Base-by-base conservation (phyloP, 2,888 invertebrate species). In the Crossocerus cetratus region DNA sequence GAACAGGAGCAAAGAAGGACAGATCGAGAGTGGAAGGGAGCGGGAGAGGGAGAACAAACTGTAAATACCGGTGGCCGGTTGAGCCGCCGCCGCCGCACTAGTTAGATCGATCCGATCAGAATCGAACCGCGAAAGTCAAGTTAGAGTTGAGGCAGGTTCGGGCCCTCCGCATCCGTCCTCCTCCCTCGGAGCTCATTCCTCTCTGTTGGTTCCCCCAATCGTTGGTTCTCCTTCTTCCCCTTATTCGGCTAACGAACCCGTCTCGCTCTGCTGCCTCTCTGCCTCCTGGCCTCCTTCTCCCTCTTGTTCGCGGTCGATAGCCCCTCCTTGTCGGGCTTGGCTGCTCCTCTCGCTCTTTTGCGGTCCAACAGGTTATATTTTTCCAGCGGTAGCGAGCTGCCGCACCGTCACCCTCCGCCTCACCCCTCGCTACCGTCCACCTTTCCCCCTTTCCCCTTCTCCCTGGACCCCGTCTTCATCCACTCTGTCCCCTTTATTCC, bases 361-460 rank as follows among this genome's bases (percentile, higher is more conserved):
- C 84, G 86, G 86, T 88, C 89, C 89, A 89, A 89, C 89, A 88
- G 89, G 88, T 89, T 89, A 89, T 88, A 87, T 87, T 89, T 88
- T 89, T 88, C 86, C 86, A 85, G 77, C 61, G 49, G 62, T 65
- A 32, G 49, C 73, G 60, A 67, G 58, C 62, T 66, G 73, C 65
- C 68, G 67, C 56, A 49, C 49, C 16, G n/a, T n/a, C 49, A 3
- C 49, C 16, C 49, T 13, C 14, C 49, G 16, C 13, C 43, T 13
- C 43, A 49, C n/a, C 49, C 2, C 49, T 3, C 2, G 5, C 63
- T 16, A 49, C 49, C 49, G 14, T 8, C n/a, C 45, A 2, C n/a
- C n/a, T 11, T 45, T 49, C 61, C 61, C 68, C 56, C 43, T 67
- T 66, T 59, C 65, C 70, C 74, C 61, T 66, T 71, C 66, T 56